Evolutionary conservation across 2,888 invertebrate species (phyloP), one percentile per base, ranked within the genome.

Genomic region (Ochropleura plecta): DNA sequence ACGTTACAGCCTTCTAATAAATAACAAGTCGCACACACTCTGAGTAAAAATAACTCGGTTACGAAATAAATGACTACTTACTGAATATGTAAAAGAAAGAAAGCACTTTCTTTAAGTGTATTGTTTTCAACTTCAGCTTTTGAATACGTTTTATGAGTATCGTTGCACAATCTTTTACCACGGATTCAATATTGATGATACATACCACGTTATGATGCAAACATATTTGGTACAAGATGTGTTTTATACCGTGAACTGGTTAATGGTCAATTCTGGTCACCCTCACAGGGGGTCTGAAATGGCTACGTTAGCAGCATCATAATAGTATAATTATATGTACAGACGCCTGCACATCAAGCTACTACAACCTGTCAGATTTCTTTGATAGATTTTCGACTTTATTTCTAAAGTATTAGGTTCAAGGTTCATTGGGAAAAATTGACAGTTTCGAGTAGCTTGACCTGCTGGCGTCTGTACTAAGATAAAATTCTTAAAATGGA

Each of bases 51-150:
- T 77, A 57, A 69, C 55, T n/a, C 44, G 10, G 12, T 18, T 14
- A 20, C 20, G 40, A 51, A 76, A 70, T 77, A 77, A 69, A 64
- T 51, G 2, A 77, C 20, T 53, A 20, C 42, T 20, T 70, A 63
- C 62, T 49, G 48, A 42, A 67, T 67, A 55, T 62, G 44, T 55
- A n/a, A 46, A 62, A 44, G 48, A 8, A 51, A 8, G 16, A 44
- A 51, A 53, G 20, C 44, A 18, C 20, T 46, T 70, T 62, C 16
- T 42, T 20, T 42, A 42, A 14, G 16, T 30, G 8, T 10, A 16
- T 30, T 42, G 14, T 53, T 73, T 46, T 18, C 10, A 48, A 14
- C 40, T 12, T 44, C 4, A 3, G 20, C 18, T 42, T 42, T 40
- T 20, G 8, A 59, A 40, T 59, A 0, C 16, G 8, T 20, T 7